Evolutionary conservation across 2,113 vertebrate species (phyloP).

Genomic region (Megaptera novaeangliae): DNA sequence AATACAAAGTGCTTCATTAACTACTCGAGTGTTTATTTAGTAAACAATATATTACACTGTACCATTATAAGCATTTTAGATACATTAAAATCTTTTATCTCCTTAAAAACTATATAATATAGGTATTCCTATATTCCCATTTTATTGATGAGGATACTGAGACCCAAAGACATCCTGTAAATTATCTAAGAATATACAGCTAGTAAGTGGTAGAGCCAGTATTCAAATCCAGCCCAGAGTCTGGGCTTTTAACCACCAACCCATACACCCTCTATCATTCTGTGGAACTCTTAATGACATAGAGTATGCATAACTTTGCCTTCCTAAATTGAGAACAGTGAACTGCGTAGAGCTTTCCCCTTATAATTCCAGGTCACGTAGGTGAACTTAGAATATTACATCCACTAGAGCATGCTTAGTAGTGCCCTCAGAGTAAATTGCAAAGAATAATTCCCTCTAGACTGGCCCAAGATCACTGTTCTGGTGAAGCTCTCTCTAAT

Average conservation of each 20-base stretch:
- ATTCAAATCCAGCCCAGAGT: background rate
- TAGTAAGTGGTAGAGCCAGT: background rate
- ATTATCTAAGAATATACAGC: background rate
- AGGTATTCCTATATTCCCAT: background rate
- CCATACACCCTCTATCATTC: background rate
- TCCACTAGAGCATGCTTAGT: fast-evolving
- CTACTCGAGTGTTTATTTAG: background rate
- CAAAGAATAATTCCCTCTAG: background rate
- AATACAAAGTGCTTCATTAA: background rate
- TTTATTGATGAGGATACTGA: background rate
- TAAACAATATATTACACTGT: background rate
- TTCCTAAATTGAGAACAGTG: background rate
- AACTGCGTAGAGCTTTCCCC: background rate
- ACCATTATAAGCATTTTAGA: background rate
- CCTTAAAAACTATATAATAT: background rate
- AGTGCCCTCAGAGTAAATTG: background rate
- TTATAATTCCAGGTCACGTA: background rate
- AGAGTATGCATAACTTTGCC: background rate
- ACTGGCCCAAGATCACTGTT: too few species aligned
- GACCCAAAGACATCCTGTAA: background rate
- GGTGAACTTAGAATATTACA: background rate
- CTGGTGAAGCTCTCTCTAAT: background rate
- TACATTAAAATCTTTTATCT: background rate
- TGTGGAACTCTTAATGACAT: background rate
- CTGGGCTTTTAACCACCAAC: background rate